A percentile compares a stretch with the other conserved stretches of the same genome.
These are phyloP conservation scores for Macaria liturata DNA, from an alignment of 2,888 invertebrate species.

Conservation along the genomic window DNA sequence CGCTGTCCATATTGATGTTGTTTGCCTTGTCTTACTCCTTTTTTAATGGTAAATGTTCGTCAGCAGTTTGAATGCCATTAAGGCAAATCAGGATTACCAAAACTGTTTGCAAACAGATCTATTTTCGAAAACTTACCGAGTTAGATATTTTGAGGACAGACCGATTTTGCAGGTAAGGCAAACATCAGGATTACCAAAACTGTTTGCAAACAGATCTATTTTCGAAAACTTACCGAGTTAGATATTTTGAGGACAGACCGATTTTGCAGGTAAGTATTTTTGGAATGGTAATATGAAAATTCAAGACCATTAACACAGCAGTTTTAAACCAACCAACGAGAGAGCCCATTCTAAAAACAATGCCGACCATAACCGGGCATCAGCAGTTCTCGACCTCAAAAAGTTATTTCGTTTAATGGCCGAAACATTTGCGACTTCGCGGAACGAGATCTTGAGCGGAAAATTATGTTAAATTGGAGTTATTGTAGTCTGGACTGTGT, in stretches of 20 bases:
- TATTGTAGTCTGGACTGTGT: conserved; percentile 41
- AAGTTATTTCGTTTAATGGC: conserved; percentile 53
- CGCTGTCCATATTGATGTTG: conserved; percentile 67
- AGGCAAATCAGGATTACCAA: no score
- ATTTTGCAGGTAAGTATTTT: no score
- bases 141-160: no score
- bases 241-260: no score
- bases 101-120: no score
- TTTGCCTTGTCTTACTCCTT: conserved; percentile 45
- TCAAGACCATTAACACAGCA: no score
- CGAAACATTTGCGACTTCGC: conserved; percentile 51
- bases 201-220: no score
- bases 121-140: no score
- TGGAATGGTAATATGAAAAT: no score
- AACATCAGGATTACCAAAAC: no score
- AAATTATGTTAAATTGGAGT: conserved; percentile 61
- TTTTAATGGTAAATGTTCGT: conserved; percentile 29
- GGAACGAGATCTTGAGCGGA: conserved; percentile 56
- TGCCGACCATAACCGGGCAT: conserved; percentile 29
- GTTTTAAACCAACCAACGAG: conserved; percentile 22
- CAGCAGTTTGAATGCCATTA: conserved; percentile 20
- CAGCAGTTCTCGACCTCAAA: conserved; percentile 41
- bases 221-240: no score
- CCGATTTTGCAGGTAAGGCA: no score
- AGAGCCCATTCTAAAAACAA: conserved; percentile 39